Evolutionary conservation across 2,797 vertebrate genomes (phyloP), one percentile per base, ranked within the genome.

Genomic region (Mycteria americana): DNA sequence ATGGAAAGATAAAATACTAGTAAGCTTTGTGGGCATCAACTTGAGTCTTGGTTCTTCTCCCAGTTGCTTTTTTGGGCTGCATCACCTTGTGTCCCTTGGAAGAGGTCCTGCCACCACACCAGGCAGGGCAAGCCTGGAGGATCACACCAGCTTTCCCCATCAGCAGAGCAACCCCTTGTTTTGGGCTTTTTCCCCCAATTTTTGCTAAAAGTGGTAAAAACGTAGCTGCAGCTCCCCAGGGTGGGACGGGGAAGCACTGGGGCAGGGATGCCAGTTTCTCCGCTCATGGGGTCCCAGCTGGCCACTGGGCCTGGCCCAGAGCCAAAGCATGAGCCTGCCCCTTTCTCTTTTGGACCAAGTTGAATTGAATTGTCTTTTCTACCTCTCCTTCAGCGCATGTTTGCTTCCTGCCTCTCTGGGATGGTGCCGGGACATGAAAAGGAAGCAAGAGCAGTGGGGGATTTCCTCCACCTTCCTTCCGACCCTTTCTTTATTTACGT

Each of bases 301-400:
- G 27, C 30, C 83, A 56, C 45, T 0, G 1, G 13, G 15, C 16
- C 76, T 78, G 86, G 77, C 12, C 11, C 37, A 41, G 45, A 75
- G 35, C 57, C 94, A 77, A 64, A 59, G 23, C 51, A 41, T 0
- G 7, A 45, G 22, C 35, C 59, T 92, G 39, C 27, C 50, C 41
- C 39, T 53, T 84, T 94, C 69, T 92, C 53, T 74, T 94, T 76
- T 59, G 73, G 64, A n/a, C 53, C 3, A 1, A 70, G 22, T 23
- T 94, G 85, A 92, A 91, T n/a, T n/a, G 24, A 93, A 90, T 83
- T 92, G 83, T 46, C 88, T 69, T 83, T 92, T 67, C 79, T 70
- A 70, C 65, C n/a, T 81, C 77, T 70, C 25, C 37, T 72, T 92
- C 13, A 6, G 39, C 62, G 33, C 24, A 10, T 35, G 21, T 51